phyloP scores from a whole-genome alignment of 1,140 invertebrate genomes.

The Linepithema humile region DNA sequence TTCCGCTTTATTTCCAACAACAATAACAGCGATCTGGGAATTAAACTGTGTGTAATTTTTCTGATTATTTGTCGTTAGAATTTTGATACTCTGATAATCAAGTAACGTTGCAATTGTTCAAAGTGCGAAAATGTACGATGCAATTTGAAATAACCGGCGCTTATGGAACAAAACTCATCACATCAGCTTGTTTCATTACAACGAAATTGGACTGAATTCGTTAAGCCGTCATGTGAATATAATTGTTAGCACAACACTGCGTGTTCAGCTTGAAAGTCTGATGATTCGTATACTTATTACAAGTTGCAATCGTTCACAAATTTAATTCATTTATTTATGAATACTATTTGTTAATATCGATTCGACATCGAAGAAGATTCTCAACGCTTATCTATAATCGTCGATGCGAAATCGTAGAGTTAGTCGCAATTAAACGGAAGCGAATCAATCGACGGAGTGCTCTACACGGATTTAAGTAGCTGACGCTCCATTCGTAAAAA shows the following conservation, averaged over 20 bases:
- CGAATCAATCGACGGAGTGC: neutral
- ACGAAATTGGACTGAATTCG: constrained; percentile 1
- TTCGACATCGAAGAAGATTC: neutral
- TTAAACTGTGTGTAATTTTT: neutral
- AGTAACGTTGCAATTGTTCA: neutral
- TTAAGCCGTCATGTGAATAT: neutral
- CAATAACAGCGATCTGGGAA: neutral
- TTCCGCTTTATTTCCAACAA: neutral
- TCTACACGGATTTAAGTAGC: neutral
- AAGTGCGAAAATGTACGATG: neutral
- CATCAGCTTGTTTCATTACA: neutral
- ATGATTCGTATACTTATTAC: neutral
- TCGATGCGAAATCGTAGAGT: neutral
- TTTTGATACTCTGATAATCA: neutral
- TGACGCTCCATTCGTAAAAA: neutral
- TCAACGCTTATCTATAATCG: neutral
- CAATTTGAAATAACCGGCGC: neutral
- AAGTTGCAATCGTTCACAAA: too few species aligned
- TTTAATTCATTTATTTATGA: too few species aligned
- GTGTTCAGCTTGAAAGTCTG: neutral
- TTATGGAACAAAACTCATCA: neutral
- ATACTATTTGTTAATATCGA: too few species aligned
- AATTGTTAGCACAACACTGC: neutral
- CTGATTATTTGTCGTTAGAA: neutral
- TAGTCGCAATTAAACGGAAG: neutral